A percentile compares a stretch with the other conserved stretches of the same genome.
phyloP scores from a whole-genome alignment of 2,888 invertebrate genomes.

The Stenotaenia linearis region DNA sequence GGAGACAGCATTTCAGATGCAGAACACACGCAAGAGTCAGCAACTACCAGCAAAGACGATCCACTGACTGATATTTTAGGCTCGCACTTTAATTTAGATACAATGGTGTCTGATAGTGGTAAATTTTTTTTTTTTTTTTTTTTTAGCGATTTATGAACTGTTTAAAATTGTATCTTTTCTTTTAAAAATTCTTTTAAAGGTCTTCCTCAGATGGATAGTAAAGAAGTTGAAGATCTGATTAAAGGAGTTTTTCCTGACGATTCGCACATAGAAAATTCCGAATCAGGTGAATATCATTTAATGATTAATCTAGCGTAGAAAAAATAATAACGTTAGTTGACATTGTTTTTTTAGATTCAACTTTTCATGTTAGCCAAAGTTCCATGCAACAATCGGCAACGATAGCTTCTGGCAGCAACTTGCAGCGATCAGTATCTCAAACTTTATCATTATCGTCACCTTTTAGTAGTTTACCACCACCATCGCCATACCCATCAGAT shows the following conservation, averaged over 20 bases:
- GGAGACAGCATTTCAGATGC: slow-evolving; percentile 32
- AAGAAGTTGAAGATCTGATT: slow-evolving; percentile 86
- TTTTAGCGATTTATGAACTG: neutral
- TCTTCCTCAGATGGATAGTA: slow-evolving; percentile 79
- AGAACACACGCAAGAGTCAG: neutral
- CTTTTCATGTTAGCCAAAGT: neutral
- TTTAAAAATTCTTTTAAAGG: slow-evolving; percentile 44
- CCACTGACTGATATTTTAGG: slow-evolving; percentile 60
- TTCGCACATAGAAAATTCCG: slow-evolving; percentile 8
- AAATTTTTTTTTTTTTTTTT: neutral
- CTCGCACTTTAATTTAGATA: slow-evolving; percentile 66
- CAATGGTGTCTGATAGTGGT: slow-evolving; percentile 55
- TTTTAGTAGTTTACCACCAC: slow-evolving; percentile 68
- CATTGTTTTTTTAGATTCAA: neutral
- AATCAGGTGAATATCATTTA: slow-evolving; percentile 7
- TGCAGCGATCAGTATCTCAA: slow-evolving; percentile 43
- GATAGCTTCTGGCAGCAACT: neutral
- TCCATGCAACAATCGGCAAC: neutral
- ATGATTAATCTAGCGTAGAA: too few species aligned
- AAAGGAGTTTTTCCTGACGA: slow-evolving; percentile 66
- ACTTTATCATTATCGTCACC: slow-evolving; percentile 52
- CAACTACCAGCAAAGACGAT: slow-evolving; percentile 39
- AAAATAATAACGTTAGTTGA: neutral
- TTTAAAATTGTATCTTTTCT: too few species aligned
- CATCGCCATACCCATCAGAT: slow-evolving; percentile 71